Conservation (phyloP, 2,113 vertebrate genomes). For the Urocynchramus pylzowi region DNA sequence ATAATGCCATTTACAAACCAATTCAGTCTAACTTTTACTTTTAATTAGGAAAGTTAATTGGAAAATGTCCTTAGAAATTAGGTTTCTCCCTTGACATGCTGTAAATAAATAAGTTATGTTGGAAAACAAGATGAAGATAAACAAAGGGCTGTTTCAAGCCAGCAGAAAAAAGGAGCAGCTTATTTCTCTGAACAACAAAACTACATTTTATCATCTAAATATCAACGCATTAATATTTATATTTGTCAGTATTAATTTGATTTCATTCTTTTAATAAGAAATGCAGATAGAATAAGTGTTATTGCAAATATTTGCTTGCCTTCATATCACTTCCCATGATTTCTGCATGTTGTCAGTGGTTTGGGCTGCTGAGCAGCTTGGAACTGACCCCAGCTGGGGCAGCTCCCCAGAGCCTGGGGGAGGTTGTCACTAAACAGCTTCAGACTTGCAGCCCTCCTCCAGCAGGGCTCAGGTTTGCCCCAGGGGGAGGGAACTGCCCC, state of each 20-base stretch:
- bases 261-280: background rate
- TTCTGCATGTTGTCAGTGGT: background rate
- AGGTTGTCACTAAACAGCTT: background rate
- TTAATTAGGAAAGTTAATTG: conserved; percentile 27
- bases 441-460: background rate
- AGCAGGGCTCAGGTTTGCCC: background rate
- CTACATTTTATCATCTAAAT: background rate
- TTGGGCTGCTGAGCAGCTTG: background rate
- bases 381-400: background rate
- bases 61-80: conserved; percentile 26
- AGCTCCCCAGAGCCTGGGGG: background rate
- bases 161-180: background rate
- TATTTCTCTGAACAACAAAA: background rate
- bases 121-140: conserved; percentile 14
- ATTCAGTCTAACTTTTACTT: background rate
- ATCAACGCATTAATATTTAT: background rate
- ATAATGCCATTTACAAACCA: background rate
- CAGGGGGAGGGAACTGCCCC: background rate
- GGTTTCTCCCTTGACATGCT: background rate
- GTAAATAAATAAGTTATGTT: conserved; percentile 11
- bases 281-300: background rate
- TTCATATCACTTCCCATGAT: background rate
- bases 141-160: background rate
- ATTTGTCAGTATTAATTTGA: background rate
- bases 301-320: background rate